These are phyloP conservation scores for Carollia perspicillata DNA, from an alignment of 2,113 vertebrate species.

Conservation along the genomic window DNA sequence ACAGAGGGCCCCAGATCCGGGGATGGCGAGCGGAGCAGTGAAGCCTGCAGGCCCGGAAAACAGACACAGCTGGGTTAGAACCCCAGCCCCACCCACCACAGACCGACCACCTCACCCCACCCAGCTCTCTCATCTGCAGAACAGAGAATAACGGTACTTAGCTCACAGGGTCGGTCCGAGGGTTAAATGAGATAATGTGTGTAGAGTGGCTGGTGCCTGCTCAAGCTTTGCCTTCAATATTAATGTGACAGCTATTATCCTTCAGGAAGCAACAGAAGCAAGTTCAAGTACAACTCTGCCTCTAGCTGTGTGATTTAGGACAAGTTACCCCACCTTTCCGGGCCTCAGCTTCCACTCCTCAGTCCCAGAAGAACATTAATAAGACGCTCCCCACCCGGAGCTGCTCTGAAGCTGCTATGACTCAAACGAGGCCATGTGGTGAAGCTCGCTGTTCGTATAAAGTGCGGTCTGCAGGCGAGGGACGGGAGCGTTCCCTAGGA, in stretches of 20 bases:
- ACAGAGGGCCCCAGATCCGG: background rate
- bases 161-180: too few species aligned
- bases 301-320: background rate
- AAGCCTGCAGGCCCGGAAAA: background rate
- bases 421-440: rapidly evolving
- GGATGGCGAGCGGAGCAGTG: rapidly evolving
- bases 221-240: background rate
- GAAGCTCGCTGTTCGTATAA: background rate
- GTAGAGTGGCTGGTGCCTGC: background rate
- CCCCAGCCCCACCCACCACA: background rate
- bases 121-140: background rate
- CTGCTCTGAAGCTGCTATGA: background rate
- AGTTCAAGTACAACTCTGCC: background rate
- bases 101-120: background rate
- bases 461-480: background rate
- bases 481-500: too few species aligned
- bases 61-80: background rate
- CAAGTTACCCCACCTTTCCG: background rate
- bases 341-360: background rate
- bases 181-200: too few species aligned
- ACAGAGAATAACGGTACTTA: too few species aligned
- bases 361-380: background rate
- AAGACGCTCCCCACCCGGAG: too few species aligned
- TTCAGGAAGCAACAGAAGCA: background rate
- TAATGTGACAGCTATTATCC: background rate